Conservation (phyloP, 2,797 vertebrate genomes). For the Micrastur ruficollis region DNA sequence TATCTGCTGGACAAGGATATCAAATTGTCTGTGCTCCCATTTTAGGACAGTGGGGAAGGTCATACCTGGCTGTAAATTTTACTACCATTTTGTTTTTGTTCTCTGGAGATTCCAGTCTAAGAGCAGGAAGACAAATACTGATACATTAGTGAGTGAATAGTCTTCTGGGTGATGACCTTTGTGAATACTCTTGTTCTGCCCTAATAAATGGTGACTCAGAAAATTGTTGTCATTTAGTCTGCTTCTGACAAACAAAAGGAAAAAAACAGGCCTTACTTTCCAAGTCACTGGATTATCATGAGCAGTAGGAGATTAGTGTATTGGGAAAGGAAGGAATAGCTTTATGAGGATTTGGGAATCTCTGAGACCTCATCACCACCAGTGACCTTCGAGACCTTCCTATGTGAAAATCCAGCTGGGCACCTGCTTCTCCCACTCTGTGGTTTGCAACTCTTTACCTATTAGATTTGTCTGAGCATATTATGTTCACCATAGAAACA, state of each 20-base stretch:
- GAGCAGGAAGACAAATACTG: constrained; percentile 29
- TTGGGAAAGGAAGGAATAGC: constrained; percentile 36
- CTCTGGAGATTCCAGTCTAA: background rate
- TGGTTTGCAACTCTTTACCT: constrained; percentile 55
- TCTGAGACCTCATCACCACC: constrained; percentile 35
- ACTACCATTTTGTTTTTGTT: background rate
- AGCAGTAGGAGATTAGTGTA: background rate
- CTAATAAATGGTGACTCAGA: background rate
- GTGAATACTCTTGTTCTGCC: background rate
- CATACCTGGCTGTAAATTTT: constrained; percentile 37
- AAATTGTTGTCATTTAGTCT: constrained; percentile 10
- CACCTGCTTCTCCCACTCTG: constrained; percentile 40
- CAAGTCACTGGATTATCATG: constrained; percentile 2
- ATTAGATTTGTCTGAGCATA: constrained; percentile 39
- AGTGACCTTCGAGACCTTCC: constrained; percentile 14
- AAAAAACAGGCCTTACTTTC: background rate
- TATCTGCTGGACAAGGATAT: background rate
- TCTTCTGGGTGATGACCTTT: constrained; percentile 3
- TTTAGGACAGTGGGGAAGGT: background rate
- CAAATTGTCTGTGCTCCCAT: background rate
- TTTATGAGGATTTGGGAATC: constrained; percentile 32
- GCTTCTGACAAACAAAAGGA: background rate
- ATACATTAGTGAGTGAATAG: background rate
- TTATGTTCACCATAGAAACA: constrained; percentile 41
- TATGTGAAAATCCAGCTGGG: constrained; percentile 48